These are phyloP conservation scores for Tachyglossus aculeatus DNA, from an alignment of 2,797 vertebrate species.

Conservation along the genomic window DNA sequence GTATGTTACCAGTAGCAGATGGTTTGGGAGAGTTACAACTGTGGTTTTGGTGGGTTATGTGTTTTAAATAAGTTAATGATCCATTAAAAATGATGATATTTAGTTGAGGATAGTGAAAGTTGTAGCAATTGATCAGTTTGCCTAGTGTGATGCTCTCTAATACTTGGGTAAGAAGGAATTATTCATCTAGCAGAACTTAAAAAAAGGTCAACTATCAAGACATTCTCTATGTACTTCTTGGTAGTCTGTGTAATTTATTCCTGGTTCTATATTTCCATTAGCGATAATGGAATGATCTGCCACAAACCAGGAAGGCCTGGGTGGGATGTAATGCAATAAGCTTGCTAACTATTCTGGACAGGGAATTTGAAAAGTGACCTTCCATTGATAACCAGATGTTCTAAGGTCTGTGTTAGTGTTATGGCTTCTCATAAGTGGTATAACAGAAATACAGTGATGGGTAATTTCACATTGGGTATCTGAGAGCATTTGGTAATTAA, in stretches of 20 bases:
- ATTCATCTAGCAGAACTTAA: background rate
- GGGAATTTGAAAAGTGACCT: background rate
- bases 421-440: background rate
- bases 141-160: too few species aligned
- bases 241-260: too few species aligned
- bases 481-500: background rate
- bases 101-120: background rate
- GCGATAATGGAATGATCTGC: background rate
- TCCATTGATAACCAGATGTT: background rate
- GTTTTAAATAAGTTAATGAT: too few species aligned
- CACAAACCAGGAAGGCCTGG: background rate
- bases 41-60: background rate
- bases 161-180: too few species aligned
- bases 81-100: background rate
- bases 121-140: too few species aligned
- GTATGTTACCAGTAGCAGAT: background rate
- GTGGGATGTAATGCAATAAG: background rate
- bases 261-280: background rate
- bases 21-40: background rate
- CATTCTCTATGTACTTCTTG: background rate
- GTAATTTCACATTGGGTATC: background rate
- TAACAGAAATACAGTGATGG: background rate
- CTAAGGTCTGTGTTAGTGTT: background rate
- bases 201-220: background rate
- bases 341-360: background rate